Conservation (phyloP, 37 sponge, comb jelly and placozoan genomes). For the Aplysina aerophoba region DNA sequence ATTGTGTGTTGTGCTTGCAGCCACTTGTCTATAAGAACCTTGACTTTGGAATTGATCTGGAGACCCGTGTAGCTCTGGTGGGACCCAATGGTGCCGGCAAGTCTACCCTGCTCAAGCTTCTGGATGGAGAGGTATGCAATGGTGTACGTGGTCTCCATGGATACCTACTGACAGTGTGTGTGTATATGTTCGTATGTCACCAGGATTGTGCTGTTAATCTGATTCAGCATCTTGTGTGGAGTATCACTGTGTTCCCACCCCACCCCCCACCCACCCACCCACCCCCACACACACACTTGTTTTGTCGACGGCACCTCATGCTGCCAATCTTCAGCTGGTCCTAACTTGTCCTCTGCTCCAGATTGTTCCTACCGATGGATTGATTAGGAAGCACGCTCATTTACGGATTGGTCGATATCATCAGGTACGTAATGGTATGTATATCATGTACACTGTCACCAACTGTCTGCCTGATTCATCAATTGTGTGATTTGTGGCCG, state of each 20-base stretch:
- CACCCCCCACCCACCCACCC: too few species aligned
- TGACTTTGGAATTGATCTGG: conserved; percentile 95
- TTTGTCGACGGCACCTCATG: neutral
- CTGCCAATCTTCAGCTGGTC: neutral
- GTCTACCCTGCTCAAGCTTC: conserved; percentile 89
- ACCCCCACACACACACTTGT: too few species aligned
- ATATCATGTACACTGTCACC: too few species aligned
- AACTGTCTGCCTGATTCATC: too few species aligned
- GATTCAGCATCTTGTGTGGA: conserved; percentile 5
- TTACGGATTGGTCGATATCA: conserved; percentile 88
- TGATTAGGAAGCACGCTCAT: conserved; percentile 86
- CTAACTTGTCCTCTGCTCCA: neutral
- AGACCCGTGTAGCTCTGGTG: conserved; percentile 89
- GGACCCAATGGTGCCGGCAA: conserved; percentile 98
- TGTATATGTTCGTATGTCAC: neutral
- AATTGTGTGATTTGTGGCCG: too few species aligned
- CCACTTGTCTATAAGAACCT: conserved; percentile 78
- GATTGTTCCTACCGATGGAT: conserved; percentile 81
- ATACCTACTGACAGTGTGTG: neutral
- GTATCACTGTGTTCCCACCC: neutral
- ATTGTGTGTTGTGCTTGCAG: neutral
- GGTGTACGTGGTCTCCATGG: neutral
- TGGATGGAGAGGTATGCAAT: conserved; percentile 74
- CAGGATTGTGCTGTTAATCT: neutral
- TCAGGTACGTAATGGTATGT: conserved; percentile 42